Base-by-base conservation (phyloP, 2,113 vertebrate genomes). In the Coptodon rendalli region DNA sequence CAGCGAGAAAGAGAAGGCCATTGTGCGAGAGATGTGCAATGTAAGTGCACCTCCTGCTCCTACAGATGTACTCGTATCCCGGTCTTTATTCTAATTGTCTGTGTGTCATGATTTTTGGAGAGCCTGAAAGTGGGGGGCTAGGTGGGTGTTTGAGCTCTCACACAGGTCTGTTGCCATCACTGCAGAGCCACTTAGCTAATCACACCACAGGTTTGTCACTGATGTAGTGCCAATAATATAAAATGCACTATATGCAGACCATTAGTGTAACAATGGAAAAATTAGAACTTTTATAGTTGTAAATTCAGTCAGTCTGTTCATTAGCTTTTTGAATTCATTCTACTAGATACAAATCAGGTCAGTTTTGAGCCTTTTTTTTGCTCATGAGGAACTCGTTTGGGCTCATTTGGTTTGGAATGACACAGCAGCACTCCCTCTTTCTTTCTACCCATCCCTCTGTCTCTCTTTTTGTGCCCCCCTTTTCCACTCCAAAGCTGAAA, bases 1-100 rank as follows among this genome's bases (percentile, higher is more conserved):
- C 86, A 99, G 98, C 5, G 98, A 99, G 96, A 98, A 99, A 89
- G 98, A 99, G 95, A 99, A 99, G 95, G 98, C 98, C 29, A 98
- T 99, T 0, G 98, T 99, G 86, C 97, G 98, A 6, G 98, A 99
- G 95, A 99, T 99, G 98, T 99, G 98, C 96, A 99, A 99, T 73
- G 98, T 99, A 96, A 96, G 96, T 90, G 9, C 14, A 7, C 13
- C 43, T 9, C 13, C 34, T 40, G 83, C 36, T 31, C 61, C 22
- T 61, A 13, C 4, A 10, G 43, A 7, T 50, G 45, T 2, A 50
- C 43, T 10, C 2, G 12, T 2, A 16, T 84, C 61, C 12, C 1
- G 0, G 61, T 8, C 19, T 53, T 8, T 22, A 12, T 17, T 14
- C 34, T 71, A 6, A 19, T 5, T n/a, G 43, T n/a, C 31, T 56